phyloP scores from a whole-genome alignment of 2,888 invertebrate genomes.

The Eristalis intricaria region DNA sequence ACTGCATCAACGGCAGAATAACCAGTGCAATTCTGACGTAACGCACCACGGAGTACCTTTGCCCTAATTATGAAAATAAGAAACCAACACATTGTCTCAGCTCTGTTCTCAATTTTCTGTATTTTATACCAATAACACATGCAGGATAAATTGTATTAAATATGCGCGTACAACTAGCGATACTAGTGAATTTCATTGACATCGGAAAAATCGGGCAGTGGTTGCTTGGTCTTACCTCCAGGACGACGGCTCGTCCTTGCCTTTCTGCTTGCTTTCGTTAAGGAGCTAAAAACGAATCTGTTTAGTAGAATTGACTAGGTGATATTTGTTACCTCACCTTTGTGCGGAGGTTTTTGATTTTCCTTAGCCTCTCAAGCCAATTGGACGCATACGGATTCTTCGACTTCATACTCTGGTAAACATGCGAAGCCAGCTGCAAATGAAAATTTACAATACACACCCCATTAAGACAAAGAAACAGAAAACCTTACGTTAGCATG shows the following conservation, averaged over 20 bases:
- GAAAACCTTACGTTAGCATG: conserved; percentile 91
- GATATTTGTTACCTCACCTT: conserved; percentile 82
- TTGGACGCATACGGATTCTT: conserved; percentile 94
- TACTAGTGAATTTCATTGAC: neutral
- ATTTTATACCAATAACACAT: conserved; percentile 36
- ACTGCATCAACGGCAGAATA: too few species aligned
- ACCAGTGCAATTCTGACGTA: too few species aligned
- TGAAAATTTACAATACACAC: conserved; percentile 17
- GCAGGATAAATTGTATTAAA: conserved; percentile 33
- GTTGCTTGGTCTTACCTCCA: conserved; percentile 45
- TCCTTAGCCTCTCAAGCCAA: conserved; percentile 94
- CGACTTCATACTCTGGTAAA: conserved; percentile 89
- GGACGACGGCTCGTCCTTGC: conserved; percentile 59
- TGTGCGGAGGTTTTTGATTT: conserved; percentile 90
- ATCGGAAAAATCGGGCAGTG: neutral
- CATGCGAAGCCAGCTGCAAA: conserved; percentile 92
- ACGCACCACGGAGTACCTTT: too few species aligned
- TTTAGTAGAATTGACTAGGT: neutral
- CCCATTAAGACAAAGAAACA: conserved; percentile 65
- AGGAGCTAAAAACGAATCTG: conserved; percentile 40
- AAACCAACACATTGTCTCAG: neutral
- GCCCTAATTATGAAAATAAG: neutral
- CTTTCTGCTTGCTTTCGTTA: conserved; percentile 59
- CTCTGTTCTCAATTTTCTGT: conserved; percentile 16
- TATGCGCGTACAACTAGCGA: conserved; percentile 5